A percentile compares a stretch with the other conserved stretches of the same genome.
phyloP scores from a whole-genome alignment of 2,888 invertebrate species.

The Neoitamus cyanurus region DNA sequence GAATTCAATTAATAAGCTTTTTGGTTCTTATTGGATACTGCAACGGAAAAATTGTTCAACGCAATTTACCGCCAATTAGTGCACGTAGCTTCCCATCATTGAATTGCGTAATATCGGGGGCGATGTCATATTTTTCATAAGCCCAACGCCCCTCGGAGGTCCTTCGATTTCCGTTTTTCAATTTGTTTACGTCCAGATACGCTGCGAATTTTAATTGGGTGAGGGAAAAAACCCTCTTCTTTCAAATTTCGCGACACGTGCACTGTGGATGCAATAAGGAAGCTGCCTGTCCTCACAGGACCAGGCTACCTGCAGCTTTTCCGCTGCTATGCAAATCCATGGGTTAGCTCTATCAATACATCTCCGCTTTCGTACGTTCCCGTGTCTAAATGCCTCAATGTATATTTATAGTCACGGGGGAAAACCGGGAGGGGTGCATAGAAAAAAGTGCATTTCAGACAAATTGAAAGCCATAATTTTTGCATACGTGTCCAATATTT shows the following conservation, averaged over 20 bases:
- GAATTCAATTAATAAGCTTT: too few species aligned
- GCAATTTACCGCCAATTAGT: not conserved
- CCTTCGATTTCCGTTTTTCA: slow-evolving; percentile 40
- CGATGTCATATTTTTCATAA: not conserved
- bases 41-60: not conserved
- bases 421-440: not conserved
- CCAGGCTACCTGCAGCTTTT: not conserved
- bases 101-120: not conserved
- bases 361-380: slow-evolving; percentile 38
- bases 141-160: not conserved
- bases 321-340: slow-evolving; percentile 47
- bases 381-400: slow-evolving; percentile 38
- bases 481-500: slow-evolving; percentile 49
- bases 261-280: slow-evolving; percentile 8
- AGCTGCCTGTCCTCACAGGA: slow-evolving; percentile 3
- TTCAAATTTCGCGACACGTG: slow-evolving; percentile 26
- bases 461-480: slow-evolving; percentile 53
- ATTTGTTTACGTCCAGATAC: slow-evolving; percentile 51
- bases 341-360: slow-evolving; percentile 45
- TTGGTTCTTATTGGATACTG: not conserved
- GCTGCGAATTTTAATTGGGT: slow-evolving; percentile 48
- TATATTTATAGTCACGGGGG: slow-evolving; percentile 6
- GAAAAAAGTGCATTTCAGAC: slow-evolving; percentile 51
- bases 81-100: not conserved
- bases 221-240: slow-evolving; percentile 24